Percentiles rank a stretch among this genome's conserved stretches.
phyloP scores from a whole-genome alignment of 2,888 invertebrate species.

The Pachymerium ferrugineum region DNA sequence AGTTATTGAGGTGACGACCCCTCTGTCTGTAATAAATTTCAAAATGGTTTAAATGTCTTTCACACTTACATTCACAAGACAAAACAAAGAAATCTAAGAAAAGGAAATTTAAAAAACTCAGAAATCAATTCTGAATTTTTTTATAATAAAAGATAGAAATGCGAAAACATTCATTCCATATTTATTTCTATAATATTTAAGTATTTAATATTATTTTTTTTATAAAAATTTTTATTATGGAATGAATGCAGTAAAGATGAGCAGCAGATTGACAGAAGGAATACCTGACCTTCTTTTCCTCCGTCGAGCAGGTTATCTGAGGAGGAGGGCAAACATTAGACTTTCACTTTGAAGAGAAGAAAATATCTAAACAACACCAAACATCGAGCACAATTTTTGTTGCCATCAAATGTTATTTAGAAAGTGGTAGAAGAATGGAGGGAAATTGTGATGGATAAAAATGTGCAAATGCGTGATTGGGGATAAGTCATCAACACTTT shows the following conservation, averaged over 20 bases:
- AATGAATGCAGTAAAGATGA: conserved; percentile 10
- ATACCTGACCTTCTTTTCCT: conserved; percentile 34
- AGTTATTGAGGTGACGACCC: too few relatives aligned
- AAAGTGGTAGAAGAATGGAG: too few relatives aligned
- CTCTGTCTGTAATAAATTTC: too few relatives aligned
- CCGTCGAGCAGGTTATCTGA: conserved; percentile 33
- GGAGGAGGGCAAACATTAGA: conserved; percentile 30
- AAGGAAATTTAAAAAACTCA: not conserved
- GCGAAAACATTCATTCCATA: not conserved
- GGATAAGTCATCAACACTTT: too few relatives aligned
- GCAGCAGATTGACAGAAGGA: conserved; percentile 31
- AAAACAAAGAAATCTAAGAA: not conserved
- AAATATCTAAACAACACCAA: conserved; percentile 17
- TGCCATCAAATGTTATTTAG: too few relatives aligned
- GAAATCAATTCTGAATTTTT: too few relatives aligned
- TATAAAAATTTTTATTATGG: not conserved
- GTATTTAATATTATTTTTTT: not conserved
- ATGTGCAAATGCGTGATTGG: not conserved
- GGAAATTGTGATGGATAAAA: too few relatives aligned
- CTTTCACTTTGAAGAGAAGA: not conserved
- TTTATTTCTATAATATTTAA: not conserved
- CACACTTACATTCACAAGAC: not conserved
- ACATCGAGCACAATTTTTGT: conserved; percentile 1
- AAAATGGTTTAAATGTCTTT: too few relatives aligned
- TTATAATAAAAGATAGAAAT: not conserved